phyloP scores from a whole-genome alignment of 2,113 vertebrate species.

The Felis catus region DNA sequence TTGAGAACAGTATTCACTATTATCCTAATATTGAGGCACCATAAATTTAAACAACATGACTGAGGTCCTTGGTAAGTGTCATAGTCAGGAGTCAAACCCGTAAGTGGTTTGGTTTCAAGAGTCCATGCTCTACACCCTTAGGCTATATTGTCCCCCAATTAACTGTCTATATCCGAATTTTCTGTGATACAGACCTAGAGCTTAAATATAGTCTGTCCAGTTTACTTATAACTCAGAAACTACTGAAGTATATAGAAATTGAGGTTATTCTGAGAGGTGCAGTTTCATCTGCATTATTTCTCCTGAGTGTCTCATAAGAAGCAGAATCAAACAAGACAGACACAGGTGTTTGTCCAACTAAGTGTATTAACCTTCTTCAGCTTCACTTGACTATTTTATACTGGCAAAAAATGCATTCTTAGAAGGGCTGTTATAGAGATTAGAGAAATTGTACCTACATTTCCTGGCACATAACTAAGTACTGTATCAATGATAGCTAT shows the following conservation, averaged over 20 bases:
- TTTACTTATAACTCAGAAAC: background rate
- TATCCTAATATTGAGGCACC: background rate
- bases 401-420: background rate
- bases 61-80: background rate
- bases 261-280: background rate
- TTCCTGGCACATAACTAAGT: background rate
- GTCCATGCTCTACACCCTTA: background rate
- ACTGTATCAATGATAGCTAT: background rate
- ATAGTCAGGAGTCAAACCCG: background rate
- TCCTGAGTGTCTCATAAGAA: background rate
- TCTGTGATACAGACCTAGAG: background rate
- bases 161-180: background rate
- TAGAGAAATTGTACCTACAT: background rate
- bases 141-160: background rate
- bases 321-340: background rate
- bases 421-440: background rate
- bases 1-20: background rate
- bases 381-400: background rate
- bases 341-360: background rate
- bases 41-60: background rate
- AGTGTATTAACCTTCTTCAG: background rate
- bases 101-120: background rate
- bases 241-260: background rate
- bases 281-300: background rate
- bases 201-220: background rate